Conservation (phyloP, 2,113 vertebrate genomes). For the Cygnus buccinator region DNA sequence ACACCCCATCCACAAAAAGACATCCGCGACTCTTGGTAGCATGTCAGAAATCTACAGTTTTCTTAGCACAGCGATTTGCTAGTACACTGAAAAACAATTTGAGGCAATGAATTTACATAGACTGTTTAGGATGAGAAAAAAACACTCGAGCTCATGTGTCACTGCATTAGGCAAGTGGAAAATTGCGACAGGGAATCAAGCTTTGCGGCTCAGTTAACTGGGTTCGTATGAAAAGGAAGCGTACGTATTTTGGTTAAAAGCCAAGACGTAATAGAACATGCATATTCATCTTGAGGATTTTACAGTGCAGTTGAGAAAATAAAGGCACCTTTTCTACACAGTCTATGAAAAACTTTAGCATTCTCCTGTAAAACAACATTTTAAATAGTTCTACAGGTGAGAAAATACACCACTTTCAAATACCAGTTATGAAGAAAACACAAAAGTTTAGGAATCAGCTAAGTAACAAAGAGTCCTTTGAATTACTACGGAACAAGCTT, state of each 20-base stretch:
- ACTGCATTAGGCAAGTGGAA: background rate
- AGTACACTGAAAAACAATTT: background rate
- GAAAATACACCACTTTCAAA: background rate
- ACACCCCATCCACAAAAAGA: background rate
- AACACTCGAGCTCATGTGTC: background rate
- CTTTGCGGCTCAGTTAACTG: background rate
- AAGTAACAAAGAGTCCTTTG: conserved; percentile 37
- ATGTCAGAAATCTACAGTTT: background rate
- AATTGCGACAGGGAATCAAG: background rate
- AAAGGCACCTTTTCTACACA: conserved; percentile 12
- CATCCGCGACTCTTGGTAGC: background rate
- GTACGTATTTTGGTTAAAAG: background rate
- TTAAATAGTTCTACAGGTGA: background rate
- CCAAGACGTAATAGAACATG: background rate
- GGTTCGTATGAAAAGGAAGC: background rate
- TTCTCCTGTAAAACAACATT: background rate
- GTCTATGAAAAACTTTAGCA: background rate
- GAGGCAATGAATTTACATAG: background rate
- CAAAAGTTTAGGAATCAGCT: background rate
- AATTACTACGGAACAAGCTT: conserved; percentile 13
- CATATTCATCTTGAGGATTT: background rate
- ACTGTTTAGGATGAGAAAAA: background rate
- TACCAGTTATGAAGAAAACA: background rate
- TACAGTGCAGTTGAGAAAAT: conserved; percentile 14
- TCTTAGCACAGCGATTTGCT: background rate